These are phyloP conservation scores for Leptopterna dolabrata DNA, from an alignment of 2,888 invertebrate genomes.

Conservation along the genomic window DNA sequence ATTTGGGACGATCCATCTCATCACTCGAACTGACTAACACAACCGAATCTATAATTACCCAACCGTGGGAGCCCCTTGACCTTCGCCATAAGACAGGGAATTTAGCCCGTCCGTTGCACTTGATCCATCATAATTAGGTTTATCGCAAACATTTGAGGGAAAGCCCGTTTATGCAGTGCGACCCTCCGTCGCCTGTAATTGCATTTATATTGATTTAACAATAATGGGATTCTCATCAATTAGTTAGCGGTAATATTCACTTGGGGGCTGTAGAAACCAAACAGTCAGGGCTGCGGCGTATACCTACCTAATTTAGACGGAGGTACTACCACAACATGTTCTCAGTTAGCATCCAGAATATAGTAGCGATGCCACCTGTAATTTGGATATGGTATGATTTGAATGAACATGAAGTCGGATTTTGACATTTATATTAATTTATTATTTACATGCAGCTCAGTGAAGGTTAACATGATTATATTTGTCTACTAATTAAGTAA, in stretches of 20 bases:
- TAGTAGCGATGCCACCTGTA: too few species aligned
- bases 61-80: not conserved
- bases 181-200: not conserved
- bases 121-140: constrained; percentile 12
- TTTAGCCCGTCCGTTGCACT: not conserved
- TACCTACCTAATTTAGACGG: not conserved
- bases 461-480: too few species aligned
- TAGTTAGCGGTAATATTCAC: not conserved
- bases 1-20: too few species aligned
- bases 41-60: not conserved
- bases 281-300: not conserved
- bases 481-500: too few species aligned
- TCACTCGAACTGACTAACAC: too few species aligned
- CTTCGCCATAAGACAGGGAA: not conserved
- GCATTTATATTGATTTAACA: constrained; percentile 4
- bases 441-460: too few species aligned
- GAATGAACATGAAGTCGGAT: not conserved
- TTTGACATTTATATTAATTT: too few species aligned
- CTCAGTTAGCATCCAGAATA: not conserved
- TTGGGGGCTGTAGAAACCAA: not conserved
- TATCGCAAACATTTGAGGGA: not conserved
- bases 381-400: too few species aligned
- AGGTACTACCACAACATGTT: not conserved
- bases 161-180: not conserved
- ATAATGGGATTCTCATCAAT: not conserved